phyloP scores from a whole-genome alignment of 1,140 invertebrate genomes.

The Teleogryllus occipitalis region DNA sequence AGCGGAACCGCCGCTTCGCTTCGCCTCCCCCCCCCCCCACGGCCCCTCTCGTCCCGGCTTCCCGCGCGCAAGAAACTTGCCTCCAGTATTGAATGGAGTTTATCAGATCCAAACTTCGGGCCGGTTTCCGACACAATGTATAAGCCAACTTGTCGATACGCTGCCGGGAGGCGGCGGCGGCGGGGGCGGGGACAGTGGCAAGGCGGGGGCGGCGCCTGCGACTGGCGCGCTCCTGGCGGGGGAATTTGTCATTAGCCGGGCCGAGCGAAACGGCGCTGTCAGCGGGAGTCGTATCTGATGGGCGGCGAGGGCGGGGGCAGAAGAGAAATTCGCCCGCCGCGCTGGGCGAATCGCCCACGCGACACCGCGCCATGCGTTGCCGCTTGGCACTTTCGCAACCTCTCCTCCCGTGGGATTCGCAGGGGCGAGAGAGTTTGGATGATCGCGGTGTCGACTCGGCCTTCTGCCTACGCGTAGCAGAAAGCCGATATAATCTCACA shows the following conservation, averaged over 20 bases:
- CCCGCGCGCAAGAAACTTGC: neutral
- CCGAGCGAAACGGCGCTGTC: neutral
- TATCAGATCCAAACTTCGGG: neutral
- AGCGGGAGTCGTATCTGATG: neutral
- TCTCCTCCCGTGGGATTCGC: too few relatives aligned
- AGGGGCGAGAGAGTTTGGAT: too few relatives aligned
- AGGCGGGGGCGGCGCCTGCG: neutral
- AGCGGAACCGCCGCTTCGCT: neutral
- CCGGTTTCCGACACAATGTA: neutral
- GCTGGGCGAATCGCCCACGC: too few relatives aligned
- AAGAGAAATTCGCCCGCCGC: neutral
- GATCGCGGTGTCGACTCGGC: too few relatives aligned
- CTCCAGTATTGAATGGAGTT: constrained; percentile 1
- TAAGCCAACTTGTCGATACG: constrained; percentile 3
- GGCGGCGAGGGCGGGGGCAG: neutral
- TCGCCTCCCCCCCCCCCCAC: neutral
- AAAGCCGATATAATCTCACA: too few relatives aligned
- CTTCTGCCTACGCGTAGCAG: too few relatives aligned
- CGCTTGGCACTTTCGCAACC: too few relatives aligned
- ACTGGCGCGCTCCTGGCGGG: neutral
- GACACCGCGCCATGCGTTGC: too few relatives aligned
- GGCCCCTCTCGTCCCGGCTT: neutral
- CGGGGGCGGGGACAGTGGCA: neutral
- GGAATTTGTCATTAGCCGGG: neutral
- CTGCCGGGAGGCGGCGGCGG: neutral